Evolutionary conservation across 2,113 vertebrate genomes (phyloP), one percentile per base, ranked within the genome.

Genomic region (Hippocampus comes): DNA sequence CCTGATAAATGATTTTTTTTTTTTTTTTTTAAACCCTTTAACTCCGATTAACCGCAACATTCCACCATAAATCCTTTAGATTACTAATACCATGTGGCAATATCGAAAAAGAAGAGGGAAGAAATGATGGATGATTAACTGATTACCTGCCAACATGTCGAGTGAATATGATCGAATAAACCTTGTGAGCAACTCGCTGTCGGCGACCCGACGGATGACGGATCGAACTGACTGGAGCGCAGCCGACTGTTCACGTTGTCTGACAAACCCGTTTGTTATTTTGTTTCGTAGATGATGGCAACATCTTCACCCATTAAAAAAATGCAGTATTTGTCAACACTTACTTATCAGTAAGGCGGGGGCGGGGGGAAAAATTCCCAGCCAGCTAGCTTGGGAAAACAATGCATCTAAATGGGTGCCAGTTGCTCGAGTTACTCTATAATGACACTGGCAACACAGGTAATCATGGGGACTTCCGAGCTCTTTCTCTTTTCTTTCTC

Each of bases 31-130:
- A 30, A 30, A 6, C 10, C 25, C 57, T 14, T 1, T 25, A 25
- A 59, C 56, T 7, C 4, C 63, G 46, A 72, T 68, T 66, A 83
- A 81, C 72, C 53, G 41, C 53, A 55, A 30, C 42, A 34, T 3
- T 0, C 21, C 67, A 18, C 34, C 66, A 67, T 67, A 18, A 64
- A 76, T 68, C 3, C 60, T 27, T 60, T 17, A 4, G 9, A 21
- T 20, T n/a, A 9, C 21, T n/a, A 55, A 9, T 55, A 9, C 2
- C 6, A 6, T 21, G 20, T n/a, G 9, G 5, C 20, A 55, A 9
- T 20, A 51, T 17, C 5, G 9, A 56, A 56, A 53, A 56, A 10
- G 21, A 56, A 56, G 8, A 23, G n/a, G 53, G 21, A 56, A 56
- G 21, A 10, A n/a, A 10, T 56, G 9, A 56, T n/a, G 14, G 20